A percentile compares a stretch with the other conserved stretches of the same genome.
Conservation (phyloP, 2,888 invertebrate species). For the Saturnia pavonia region DNA sequence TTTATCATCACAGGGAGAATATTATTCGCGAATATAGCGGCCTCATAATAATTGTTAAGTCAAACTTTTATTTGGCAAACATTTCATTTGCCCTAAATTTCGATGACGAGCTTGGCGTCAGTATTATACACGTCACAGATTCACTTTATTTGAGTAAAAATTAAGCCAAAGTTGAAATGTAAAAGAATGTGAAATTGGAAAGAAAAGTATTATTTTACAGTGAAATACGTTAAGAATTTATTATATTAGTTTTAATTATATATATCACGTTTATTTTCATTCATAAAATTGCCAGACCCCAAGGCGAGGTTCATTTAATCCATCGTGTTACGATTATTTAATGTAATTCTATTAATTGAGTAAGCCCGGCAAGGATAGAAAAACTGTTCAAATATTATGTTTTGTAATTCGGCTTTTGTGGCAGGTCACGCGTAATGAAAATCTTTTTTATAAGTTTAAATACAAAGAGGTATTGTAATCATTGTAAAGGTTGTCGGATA, state of each 20-base stretch:
- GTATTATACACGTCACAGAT: not conserved
- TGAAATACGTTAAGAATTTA: not conserved
- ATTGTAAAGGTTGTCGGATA: not conserved
- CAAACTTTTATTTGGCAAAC: not conserved
- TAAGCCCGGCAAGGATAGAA: not conserved
- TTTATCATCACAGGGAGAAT: not conserved
- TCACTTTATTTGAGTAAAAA: not conserved
- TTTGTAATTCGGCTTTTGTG: not conserved
- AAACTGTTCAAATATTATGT: not conserved
- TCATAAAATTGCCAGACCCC: not conserved
- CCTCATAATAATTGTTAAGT: not conserved
- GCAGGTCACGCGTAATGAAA: not conserved
- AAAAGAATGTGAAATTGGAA: not conserved
- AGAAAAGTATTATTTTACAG: not conserved
- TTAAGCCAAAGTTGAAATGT: not conserved
- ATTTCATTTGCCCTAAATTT: not conserved
- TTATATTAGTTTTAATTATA: not conserved
- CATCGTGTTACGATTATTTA: constrained; percentile 8
- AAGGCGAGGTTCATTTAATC: constrained; percentile 1
- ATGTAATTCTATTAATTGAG: constrained; percentile 7
- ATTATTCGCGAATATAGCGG: not conserved
- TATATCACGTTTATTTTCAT: not conserved
- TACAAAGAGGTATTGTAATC: not conserved
- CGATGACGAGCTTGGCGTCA: not conserved
- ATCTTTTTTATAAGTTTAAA: not conserved